Evolutionary conservation across 53 echinoderm and acorn worm genomes (phyloP), one percentile per base, ranked within the genome.

Genomic region (Glandiceps talaboti): DNA sequence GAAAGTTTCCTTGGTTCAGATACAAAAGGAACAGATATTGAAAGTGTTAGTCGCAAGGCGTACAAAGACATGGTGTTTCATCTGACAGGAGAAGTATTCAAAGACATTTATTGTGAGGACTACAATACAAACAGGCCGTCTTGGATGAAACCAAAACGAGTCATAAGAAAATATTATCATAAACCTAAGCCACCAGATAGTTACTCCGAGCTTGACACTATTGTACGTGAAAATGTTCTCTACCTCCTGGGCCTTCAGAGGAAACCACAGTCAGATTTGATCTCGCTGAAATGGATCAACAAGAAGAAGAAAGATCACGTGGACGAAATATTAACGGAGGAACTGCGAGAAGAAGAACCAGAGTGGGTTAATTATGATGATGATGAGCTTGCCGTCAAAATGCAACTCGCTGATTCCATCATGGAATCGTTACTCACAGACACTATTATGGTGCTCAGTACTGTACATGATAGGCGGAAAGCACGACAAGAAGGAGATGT

Each of bases 321-420:
- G 27, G 97, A 96, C 27, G 97, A 96, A 79, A 96, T 96, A 73
- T 78, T 96, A 45, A 96, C 90, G 10, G 85, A 89, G 74, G 97
- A 96, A 74, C 88, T 96, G 12, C 82, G 93, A 73, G 97, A 89
- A 77, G 97, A 96, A 73, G 93, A 96, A 30, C 93, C 90, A 31
- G 97, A 96, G 64, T 93, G 92, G 97, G 92, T 96, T 33, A 89
- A 96, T 82, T 96, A 96, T 75, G 92, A 93, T 33, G 89, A 96
- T 27, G 97, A 96, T 77, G 97, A 96, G 73, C 78, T 93, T 12
- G 85, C 97, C 28, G 97, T 96, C 64, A 96, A 96, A 74, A 96
- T 96, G 91, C 97, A 96, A 80, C 84, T 91, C 79, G 75, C 92
- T 0, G 97, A 92, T 32, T 88, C 90, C 32, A 91, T 96, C 33